Base-by-base conservation (phyloP, 2,888 invertebrate species). In the Morpho deidamia region DNA sequence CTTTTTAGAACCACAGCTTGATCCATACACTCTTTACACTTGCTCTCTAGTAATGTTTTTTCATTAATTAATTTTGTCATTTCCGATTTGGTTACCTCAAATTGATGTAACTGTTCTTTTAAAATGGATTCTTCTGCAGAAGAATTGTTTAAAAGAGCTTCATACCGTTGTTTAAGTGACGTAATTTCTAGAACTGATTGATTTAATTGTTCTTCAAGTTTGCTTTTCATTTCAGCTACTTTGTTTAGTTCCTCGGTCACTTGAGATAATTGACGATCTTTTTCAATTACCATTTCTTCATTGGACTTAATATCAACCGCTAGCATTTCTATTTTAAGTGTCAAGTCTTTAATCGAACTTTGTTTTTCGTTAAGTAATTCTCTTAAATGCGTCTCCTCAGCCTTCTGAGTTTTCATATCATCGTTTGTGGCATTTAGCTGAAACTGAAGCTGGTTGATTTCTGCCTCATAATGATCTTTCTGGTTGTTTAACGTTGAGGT, bases 241-340 rank as follows among this genome's bases (percentile, higher is more conserved):
- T 82, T 83, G 60, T 71, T 76, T 2, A 83, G 69, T 66, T 87
- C 83, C 46, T 83, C 82, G 56, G 72, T 83, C 8, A 83, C 66
- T 65, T 80, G 74, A 33, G 69, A 61, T 34, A 91, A 71, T 76
- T 91, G 89, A 1, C 84, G 80, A 63, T 90, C 88, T 69, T 91
- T 90, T 72, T 91, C 89, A 49, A 59, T 63, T 5, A 91, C 70
- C 32, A 84, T 76, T 70, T 85, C 85, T 62, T 77, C 62, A 65
- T 88, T 90, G 0, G 86, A 85, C 70, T 83, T 86, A 10, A 90
- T 69, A 65, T 91, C 91, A 34, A 80, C 76, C 70, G 83, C 82
- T 37, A 84, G 67, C 83, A 87, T 83, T 75, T 88, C 86, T 59
- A 85, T 59, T 73, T 90, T 87, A 9, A 82, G 66, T 37, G 70